phyloP scores from a whole-genome alignment of 2,888 invertebrate genomes.

The Blastobasis adustella region DNA sequence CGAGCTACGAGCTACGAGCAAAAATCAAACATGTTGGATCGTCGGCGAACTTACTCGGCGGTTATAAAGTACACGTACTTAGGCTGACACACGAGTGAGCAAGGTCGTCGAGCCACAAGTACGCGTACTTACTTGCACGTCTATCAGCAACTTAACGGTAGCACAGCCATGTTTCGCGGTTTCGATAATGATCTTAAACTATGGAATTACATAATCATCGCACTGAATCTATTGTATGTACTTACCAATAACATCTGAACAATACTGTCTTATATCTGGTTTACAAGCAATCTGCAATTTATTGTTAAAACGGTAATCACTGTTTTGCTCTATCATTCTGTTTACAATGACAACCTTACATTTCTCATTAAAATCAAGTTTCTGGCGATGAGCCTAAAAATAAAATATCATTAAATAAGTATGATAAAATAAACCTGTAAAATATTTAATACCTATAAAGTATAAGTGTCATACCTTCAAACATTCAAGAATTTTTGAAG shows the following conservation, averaged over 20 bases:
- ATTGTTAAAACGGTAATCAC: slow-evolving; percentile 92
- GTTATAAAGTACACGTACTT: too few species aligned
- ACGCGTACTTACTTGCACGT: too few species aligned
- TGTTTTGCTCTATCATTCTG: slow-evolving; percentile 91
- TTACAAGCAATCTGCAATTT: slow-evolving; percentile 87
- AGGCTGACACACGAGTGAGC: too few species aligned
- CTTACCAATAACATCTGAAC: slow-evolving; percentile 62
- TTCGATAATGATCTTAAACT: too few species aligned
- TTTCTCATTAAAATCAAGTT: slow-evolving; percentile 85
- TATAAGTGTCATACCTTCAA: slow-evolving; percentile 74
- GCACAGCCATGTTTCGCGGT: too few species aligned
- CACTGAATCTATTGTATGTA: not conserved
- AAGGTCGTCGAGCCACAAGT: too few species aligned
- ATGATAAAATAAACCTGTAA: slow-evolving; percentile 3
- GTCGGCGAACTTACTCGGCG: too few species aligned
- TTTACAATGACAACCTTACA: slow-evolving; percentile 90
- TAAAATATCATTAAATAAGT: not conserved
- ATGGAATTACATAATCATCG: too few species aligned
- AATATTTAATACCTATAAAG: not conserved
- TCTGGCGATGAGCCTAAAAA: slow-evolving; percentile 81
- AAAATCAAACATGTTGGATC: too few species aligned
- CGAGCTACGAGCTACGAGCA: too few species aligned
- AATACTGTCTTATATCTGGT: slow-evolving; percentile 83
- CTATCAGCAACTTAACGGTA: too few species aligned
- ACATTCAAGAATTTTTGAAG: slow-evolving; percentile 82